Percentiles rank a stretch among this genome's conserved stretches.
These are phyloP conservation scores for Augiades crinisus DNA, from an alignment of 2,888 invertebrate genomes.

Conservation along the genomic window DNA sequence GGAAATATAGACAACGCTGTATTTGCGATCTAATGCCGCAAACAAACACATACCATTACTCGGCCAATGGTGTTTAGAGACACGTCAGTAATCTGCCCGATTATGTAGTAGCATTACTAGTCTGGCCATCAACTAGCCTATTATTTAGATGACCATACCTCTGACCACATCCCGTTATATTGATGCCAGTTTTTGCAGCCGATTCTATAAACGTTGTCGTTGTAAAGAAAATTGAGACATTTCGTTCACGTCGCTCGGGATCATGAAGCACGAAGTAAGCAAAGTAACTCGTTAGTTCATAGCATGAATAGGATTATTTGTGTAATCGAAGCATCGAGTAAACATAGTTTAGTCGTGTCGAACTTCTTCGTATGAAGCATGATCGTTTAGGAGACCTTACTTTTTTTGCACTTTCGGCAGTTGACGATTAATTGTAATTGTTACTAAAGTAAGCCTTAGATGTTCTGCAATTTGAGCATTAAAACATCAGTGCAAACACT, in stretches of 20 bases:
- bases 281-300: background rate
- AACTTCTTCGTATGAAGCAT: too few species aligned
- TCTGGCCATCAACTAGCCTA: background rate
- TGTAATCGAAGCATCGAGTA: too few species aligned
- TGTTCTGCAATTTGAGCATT: too few species aligned
- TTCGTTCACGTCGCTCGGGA: background rate
- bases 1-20: background rate
- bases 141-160: conserved; percentile 12
- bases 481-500: too few species aligned
- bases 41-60: conserved; percentile 3
- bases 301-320: background rate
- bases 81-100: conserved; percentile 1
- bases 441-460: too few species aligned
- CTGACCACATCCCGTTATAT: conserved; percentile 16
- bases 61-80: background rate
- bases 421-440: too few species aligned
- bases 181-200: conserved; percentile 6
- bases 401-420: too few species aligned
- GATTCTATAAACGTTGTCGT: conserved; percentile 1
- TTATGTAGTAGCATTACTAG: background rate
- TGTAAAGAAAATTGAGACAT: conserved; percentile 4
- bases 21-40: background rate
- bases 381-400: too few species aligned
- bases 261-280: too few species aligned
- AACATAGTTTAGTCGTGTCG: too few species aligned